These are phyloP conservation scores for Polypedilum pembai DNA, from an alignment of 1,140 invertebrate genomes.

Conservation along the genomic window DNA sequence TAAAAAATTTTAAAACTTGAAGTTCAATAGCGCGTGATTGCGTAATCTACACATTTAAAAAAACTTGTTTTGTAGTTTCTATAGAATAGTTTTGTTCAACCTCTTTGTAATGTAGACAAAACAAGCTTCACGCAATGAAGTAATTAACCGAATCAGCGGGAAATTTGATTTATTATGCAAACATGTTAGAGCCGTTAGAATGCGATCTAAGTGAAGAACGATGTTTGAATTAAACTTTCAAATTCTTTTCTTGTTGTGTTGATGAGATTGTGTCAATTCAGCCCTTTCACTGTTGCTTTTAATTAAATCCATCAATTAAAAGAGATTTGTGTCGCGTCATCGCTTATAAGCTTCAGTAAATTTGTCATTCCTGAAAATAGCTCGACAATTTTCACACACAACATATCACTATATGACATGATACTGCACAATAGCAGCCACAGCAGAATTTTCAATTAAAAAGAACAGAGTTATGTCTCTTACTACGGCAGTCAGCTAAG, in stretches of 20 bases:
- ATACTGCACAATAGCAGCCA: too few relatives aligned
- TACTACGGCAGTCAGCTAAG: neutral
- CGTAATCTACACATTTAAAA: too few relatives aligned
- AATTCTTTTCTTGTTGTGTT: neutral
- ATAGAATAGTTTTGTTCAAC: neutral
- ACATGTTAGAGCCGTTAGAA: neutral
- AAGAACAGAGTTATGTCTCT: too few relatives aligned
- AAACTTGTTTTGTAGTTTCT: too few relatives aligned
- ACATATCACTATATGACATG: too few relatives aligned
- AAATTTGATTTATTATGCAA: constrained; percentile 27
- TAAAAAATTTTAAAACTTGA: too few relatives aligned
- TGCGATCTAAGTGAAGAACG: neutral
- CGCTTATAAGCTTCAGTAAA: neutral
- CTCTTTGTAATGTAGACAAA: neutral
- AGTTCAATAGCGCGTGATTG: too few relatives aligned
- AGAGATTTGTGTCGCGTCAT: neutral
- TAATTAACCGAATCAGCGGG: constrained; percentile 24
- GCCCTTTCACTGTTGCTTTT: neutral
- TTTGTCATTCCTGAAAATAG: too few relatives aligned
- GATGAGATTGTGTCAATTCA: too few relatives aligned
- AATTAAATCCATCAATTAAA: constrained; percentile 20
- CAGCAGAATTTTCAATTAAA: too few relatives aligned
- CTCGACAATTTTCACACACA: too few relatives aligned
- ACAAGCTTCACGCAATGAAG: constrained; percentile 20
- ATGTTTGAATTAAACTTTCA: constrained; percentile 21